Base-by-base conservation (phyloP, 2,888 invertebrate species). In the Rapana venosa region DNA sequence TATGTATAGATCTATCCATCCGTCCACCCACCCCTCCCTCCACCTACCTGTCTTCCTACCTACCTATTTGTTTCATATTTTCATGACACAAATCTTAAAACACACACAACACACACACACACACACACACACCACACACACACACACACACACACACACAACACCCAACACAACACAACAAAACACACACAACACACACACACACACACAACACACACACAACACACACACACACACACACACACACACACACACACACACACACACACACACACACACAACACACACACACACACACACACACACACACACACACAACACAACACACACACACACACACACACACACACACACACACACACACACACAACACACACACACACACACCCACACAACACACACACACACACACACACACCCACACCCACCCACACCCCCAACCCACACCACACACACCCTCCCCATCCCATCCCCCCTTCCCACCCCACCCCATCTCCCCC, bases 71-170 rank as follows among this genome's bases (percentile, higher is more conserved):
- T 61, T 17, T 61, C 11, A 15, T 61, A 61, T 61, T 61, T 61
- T 61, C 61, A 66, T 26, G 66, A 66, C 66, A 66, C 66, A 66
- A 4, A 66, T 13, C 2, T 1, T 22, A 2, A 66, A 4, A 66
- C 66, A 66, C 66, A 66, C 66, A 66, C 66, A 66, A 66, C 66
- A 66, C 13, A 66, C 66, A 66, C 66, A 66, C 66, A 66, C 66
- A 66, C 66, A 66, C 66, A 66, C 66, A 66, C 66, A 66, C 66
- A 66, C 66, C 66, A 66, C 66, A 66, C 66, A 66, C 66, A 66
- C 66, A 66, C 66, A 66, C 66, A 66, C 66, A 66, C 66, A 66
- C 66, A 66, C 66, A 66, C 66, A 66, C 66, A 66, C 66, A 66
- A 66, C 66, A 66, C 66, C 2, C 66, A 66, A 66, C 66, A 66